These are phyloP conservation scores for Diadumene lineata DNA, from an alignment of 92 coral and sea anemone genomes.

Conservation along the genomic window DNA sequence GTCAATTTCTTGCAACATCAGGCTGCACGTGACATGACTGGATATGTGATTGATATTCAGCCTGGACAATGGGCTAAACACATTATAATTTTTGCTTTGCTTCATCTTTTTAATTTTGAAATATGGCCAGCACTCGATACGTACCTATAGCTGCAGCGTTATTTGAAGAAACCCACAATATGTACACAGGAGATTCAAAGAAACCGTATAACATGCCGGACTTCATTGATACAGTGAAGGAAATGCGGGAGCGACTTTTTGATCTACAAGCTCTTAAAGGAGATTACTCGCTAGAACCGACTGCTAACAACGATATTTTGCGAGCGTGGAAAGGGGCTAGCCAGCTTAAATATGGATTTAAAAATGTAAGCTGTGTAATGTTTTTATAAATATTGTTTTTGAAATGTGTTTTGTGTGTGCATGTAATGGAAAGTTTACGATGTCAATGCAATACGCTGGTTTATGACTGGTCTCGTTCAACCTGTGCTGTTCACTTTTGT, in stretches of 20 bases:
- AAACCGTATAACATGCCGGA: constrained; percentile 9
- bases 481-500: neutral
- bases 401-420: too few species aligned
- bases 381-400: too few species aligned
- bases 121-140: constrained; percentile 29
- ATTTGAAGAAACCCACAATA: constrained; percentile 6
- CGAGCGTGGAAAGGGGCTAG: constrained; percentile 9
- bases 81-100: too few species aligned
- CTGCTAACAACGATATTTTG: neutral
- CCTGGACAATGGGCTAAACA: too few species aligned
- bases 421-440: too few species aligned
- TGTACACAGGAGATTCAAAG: neutral
- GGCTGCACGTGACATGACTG: too few species aligned
- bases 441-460: too few species aligned
- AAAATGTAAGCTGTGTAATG: constrained; percentile 8
- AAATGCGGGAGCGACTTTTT: neutral
- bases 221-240: constrained; percentile 1
- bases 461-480: neutral
- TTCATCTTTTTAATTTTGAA: too few species aligned
- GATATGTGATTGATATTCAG: too few species aligned
- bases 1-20: too few species aligned
- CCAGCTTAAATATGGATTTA: constrained; percentile 7
- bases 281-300: neutral
- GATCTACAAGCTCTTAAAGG: constrained; percentile 3
- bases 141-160: constrained; percentile 7